These are phyloP conservation scores for Diorhabda sublineata DNA, from an alignment of 1,140 invertebrate species.

Conservation along the genomic window DNA sequence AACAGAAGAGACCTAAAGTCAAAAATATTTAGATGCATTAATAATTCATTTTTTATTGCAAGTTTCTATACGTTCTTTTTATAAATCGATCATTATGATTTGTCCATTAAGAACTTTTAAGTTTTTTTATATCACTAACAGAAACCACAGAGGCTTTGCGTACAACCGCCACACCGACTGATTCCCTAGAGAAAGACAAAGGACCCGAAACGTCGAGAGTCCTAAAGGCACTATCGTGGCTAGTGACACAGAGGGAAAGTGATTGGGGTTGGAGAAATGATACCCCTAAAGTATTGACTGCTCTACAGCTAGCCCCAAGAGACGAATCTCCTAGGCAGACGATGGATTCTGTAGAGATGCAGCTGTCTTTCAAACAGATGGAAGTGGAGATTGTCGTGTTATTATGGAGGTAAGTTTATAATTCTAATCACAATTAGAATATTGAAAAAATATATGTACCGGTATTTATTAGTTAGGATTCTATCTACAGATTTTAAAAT, in stretches of 20 bases:
- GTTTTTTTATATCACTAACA: not conserved
- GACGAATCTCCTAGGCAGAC: conserved; percentile 49
- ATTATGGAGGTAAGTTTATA: conserved; percentile 62
- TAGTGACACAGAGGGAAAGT: conserved; percentile 62
- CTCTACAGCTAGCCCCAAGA: conserved; percentile 50
- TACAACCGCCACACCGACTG: not conserved
- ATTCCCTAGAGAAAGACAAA: conserved; percentile 2
- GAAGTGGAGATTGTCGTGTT: conserved; percentile 77
- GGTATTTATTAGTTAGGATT: too few species aligned
- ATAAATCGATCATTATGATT: too few species aligned
- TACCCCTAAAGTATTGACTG: conserved; percentile 67
- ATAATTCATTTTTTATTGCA: too few species aligned
- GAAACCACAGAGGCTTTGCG: conserved; percentile 5
- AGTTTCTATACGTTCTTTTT: too few species aligned
- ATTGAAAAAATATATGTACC: too few species aligned
- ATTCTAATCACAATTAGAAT: not conserved
- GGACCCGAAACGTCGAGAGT: conserved; percentile 47
- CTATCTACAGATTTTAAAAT: too few species aligned
- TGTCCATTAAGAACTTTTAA: not conserved
- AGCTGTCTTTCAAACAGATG: conserved; percentile 75
- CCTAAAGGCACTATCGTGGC: conserved; percentile 61
- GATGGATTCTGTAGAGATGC: conserved; percentile 60
- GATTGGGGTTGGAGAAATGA: conserved; percentile 76
- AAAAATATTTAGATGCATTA: too few species aligned
- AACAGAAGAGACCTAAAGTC: too few species aligned